Evolutionary conservation across 2,888 invertebrate genomes (phyloP), one percentile per base, ranked within the genome.

Genomic region (Lasioglossum leucozonium): DNA sequence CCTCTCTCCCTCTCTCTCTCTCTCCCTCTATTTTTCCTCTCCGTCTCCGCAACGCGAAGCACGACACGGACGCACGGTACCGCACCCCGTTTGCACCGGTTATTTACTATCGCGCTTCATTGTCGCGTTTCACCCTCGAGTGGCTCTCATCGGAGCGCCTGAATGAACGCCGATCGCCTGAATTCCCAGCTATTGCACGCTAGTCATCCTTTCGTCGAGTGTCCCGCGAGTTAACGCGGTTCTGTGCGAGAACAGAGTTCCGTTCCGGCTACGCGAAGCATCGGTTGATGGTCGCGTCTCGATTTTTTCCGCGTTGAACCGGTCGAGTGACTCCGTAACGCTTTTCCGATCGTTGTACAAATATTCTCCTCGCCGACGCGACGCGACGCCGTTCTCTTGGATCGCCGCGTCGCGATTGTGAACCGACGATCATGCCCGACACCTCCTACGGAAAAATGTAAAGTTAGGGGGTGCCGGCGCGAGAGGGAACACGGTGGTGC

Each of bases 101-200:
- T 77, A 82, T 82, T 72, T 78, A 82, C 82, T 40, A 58, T 75
- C 37, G 62, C 72, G 84, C 40, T 37, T 67, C 58, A 77, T 77
- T 72, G 69, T 74, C 65, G 42, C 51, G 51, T 83, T 85, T 85
- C 84, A 77, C 84, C 67, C 40, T 65, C 72, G 51, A 76, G 81
- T 75, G 75, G 51, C 62, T 72, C 42, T 22, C 16, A 22, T 65
- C 40, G 34, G 69, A 34, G 37, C 55, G 77, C 69, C 83, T 74
- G 77, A 84, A 75, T 78, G 77, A 83, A 69, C 47, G 42, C 16
- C 37, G 77, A 37, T 47, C 76, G 42, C 77, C 55, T 40, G 65
- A 26, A 26, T 55, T 42, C 11, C 42, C 13, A n/a, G 42, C 47
- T 22, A 2, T 26, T 42, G 11, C 16, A 42, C 40, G n/a, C 16